Evolutionary conservation across 2,797 vertebrate species (phyloP), one percentile per base, ranked within the genome.

Genomic region (Lepilemur septentrionalis): DNA sequence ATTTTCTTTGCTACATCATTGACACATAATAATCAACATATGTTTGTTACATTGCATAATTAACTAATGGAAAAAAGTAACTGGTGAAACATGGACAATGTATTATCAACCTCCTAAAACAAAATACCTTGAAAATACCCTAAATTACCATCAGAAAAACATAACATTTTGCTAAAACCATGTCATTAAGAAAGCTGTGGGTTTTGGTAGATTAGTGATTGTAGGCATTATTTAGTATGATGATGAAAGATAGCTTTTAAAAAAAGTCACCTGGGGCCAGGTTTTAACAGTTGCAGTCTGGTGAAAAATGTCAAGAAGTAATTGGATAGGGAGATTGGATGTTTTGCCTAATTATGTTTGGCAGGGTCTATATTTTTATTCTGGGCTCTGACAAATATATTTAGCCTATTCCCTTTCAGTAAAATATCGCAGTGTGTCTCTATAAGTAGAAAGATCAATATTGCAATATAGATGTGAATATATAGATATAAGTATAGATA

Each of bases 201-300:
- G 11, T 73, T 82, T 67, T 65, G 78, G 25, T 94, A 82, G 63
- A 67, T 67, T 67, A 84, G 22, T 83, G 43, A 38, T 59, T 84
- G 6, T 41, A 86, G 41, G 11, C 32, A 61, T 9, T 70, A 61
- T 80, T 59, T 59, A 61, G 9, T n/a, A 90, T 28, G 41, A 90
- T 28, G 41, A 59, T 41, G 59, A 76, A 76, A 35, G 61, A 41
- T 14, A 48, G 18, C 41, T 35, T 97, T 97, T 95, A 86, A 18
- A 92, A 95, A 95, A 94, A 89, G 63, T 97, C 96, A 98, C 96
- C 96, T 98, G 98, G 96, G 97, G 87, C 95, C 96, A 96, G 96
- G 93, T 97, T 98, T 97, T 80, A 96, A 72, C 70, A 90, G 95
- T 97, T 0, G 73, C 91, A 97, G 97, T 83, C 97, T 96, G 48